These are phyloP conservation scores for Hymenopus coronatus DNA, from an alignment of 2,888 invertebrate genomes.

Conservation along the genomic window DNA sequence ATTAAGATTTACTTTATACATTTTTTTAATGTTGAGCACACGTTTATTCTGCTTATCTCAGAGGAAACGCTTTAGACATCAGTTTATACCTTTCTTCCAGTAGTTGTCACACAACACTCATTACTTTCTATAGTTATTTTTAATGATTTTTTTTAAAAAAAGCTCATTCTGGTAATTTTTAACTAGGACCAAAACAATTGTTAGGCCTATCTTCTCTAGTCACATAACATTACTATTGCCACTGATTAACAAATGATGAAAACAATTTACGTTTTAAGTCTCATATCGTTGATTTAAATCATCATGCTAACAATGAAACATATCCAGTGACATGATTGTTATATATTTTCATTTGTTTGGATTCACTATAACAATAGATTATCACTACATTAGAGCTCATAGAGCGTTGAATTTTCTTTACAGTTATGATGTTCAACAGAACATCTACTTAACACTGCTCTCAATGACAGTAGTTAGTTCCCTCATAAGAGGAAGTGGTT, in stretches of 20 bases:
- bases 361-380: conserved; percentile 26
- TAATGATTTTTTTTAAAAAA: conserved; percentile 10
- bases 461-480: not conserved
- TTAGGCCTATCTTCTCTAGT: conserved; percentile 29
- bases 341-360: conserved; percentile 13
- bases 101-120: conserved; percentile 16
- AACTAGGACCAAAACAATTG: conserved; percentile 28
- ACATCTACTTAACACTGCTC: conserved; percentile 5
- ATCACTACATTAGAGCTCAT: conserved; percentile 21
- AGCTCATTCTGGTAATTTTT: not conserved
- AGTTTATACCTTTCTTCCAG: conserved; percentile 10
- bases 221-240: conserved; percentile 25
- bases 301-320: conserved; percentile 27
- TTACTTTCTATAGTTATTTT: conserved; percentile 11
- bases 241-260: conserved; percentile 25
- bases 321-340: conserved; percentile 25
- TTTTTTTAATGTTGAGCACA: conserved; percentile 24
- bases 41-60: conserved; percentile 7
- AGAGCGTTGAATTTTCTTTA: conserved; percentile 7
- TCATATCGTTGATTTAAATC: conserved; percentile 10
- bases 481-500: not conserved
- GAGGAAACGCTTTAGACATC: conserved; percentile 5
- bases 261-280: not conserved
- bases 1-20: conserved; percentile 14
- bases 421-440: not conserved